Percentiles rank a stretch among this genome's conserved stretches.
phyloP scores from a whole-genome alignment of 2,113 vertebrate species.

The Brachyhypopomus occidentalis region DNA sequence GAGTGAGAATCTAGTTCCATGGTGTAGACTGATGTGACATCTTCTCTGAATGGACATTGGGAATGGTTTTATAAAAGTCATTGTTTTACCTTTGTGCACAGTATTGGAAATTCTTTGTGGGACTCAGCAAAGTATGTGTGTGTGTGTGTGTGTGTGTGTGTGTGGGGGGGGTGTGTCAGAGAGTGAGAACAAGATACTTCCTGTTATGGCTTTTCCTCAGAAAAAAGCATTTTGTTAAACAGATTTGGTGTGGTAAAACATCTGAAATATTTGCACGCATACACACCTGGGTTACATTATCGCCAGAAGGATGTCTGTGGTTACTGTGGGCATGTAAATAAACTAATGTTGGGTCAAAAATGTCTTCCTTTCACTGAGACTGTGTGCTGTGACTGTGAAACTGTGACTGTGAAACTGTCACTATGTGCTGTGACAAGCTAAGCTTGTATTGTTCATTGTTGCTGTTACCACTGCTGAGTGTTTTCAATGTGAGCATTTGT shows the following conservation, averaged over 20 bases:
- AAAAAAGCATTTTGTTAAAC: too few species aligned
- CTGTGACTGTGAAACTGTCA: too few species aligned
- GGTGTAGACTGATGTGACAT: not conserved
- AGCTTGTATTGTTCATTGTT: not conserved
- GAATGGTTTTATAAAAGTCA: too few species aligned
- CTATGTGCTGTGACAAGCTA: not conserved
- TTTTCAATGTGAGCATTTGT: not conserved
- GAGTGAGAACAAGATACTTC: not conserved
- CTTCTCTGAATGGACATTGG: not conserved
- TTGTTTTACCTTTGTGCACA: not conserved
- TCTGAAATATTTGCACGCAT: not conserved
- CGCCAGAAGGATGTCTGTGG: not conserved
- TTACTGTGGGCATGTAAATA: not conserved
- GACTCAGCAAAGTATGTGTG: not conserved
- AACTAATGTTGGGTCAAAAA: constrained; percentile 28
- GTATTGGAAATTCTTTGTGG: not conserved
- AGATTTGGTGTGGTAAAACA: constrained; percentile 40
- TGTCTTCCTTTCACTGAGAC: constrained; percentile 69
- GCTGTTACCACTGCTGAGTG: not conserved
- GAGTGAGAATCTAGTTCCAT: not conserved
- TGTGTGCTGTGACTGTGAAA: not conserved
- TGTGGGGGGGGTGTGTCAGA: constrained; percentile 10
- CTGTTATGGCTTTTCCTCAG: not conserved
- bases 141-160: not conserved
- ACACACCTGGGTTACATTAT: not conserved